These are phyloP conservation scores for Ptyas mucosa DNA, from an alignment of 2,113 vertebrate genomes.

Conservation along the genomic window DNA sequence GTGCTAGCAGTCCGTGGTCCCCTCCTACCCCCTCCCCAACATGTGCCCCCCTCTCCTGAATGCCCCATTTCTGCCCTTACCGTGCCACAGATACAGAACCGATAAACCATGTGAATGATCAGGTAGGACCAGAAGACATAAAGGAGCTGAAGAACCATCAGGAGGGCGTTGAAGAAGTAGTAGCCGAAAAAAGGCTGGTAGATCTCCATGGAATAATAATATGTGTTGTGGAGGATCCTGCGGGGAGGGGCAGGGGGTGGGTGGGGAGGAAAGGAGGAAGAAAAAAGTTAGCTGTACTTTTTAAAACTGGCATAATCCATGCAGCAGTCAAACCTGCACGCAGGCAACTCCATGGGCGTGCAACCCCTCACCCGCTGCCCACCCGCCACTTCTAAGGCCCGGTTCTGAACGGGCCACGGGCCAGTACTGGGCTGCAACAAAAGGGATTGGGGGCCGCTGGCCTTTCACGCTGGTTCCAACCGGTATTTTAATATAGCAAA, in stretches of 20 bases:
- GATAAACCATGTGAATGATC: constrained; percentile 86
- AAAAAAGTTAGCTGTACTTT: not conserved
- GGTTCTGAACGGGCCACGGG: no score
- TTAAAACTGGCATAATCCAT: no score
- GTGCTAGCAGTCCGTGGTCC: not conserved
- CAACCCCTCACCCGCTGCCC: no score
- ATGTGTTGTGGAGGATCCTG: constrained; percentile 77
- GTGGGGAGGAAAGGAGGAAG: not conserved
- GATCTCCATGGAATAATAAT: constrained; percentile 74
- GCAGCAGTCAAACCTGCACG: no score
- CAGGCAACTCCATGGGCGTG: no score
- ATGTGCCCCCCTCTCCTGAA: constrained; percentile 17
- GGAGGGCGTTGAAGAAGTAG: constrained; percentile 83
- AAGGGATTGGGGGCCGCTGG: no score
- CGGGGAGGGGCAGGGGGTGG: constrained; percentile 32
- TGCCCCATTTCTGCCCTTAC: constrained; percentile 71
- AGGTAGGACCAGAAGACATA: constrained; percentile 91
- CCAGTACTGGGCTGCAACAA: no score
- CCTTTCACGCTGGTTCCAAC: no score
- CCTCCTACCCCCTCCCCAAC: not conserved
- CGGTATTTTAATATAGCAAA: no score
- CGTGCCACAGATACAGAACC: constrained; percentile 79
- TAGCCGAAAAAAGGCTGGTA: constrained; percentile 83
- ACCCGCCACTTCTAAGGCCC: no score
- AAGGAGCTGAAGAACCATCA: constrained; percentile 80